Evolutionary conservation across 2,113 vertebrate species (phyloP).

Genomic region (Bufo gargarizans): DNA sequence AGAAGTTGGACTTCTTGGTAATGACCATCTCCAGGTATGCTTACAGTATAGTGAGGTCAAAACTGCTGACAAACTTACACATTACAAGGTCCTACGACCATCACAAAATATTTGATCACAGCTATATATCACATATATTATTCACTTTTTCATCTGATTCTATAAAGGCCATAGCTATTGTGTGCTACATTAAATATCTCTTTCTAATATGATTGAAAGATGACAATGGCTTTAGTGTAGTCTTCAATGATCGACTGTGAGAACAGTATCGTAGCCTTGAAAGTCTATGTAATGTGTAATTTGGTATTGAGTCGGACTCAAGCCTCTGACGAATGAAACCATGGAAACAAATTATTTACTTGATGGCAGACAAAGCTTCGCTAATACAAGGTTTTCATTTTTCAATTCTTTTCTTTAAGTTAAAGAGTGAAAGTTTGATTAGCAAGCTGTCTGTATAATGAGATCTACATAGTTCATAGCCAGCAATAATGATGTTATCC

Average conservation of each 20-base stretch:
- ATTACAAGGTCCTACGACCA: background rate
- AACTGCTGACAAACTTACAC: background rate
- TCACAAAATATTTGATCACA: background rate
- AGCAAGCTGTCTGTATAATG: background rate
- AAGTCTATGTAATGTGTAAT: slow-evolving; percentile 53
- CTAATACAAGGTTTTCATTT: slow-evolving; percentile 26
- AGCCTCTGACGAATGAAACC: slow-evolving; percentile 33
- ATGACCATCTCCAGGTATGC: too few relatives aligned
- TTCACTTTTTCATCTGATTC: background rate
- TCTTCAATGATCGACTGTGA: background rate
- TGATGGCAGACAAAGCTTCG: slow-evolving; percentile 6
- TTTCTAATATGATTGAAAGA: slow-evolving; percentile 15
- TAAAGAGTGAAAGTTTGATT: slow-evolving; percentile 35
- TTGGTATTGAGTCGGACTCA: slow-evolving; percentile 15
- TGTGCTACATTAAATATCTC: background rate
- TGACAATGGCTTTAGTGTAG: slow-evolving; percentile 12
- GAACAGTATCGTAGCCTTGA: slow-evolving; percentile 54
- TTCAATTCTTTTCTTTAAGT: background rate
- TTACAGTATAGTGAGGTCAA: too few relatives aligned
- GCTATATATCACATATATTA: background rate
- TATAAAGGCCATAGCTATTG: background rate
- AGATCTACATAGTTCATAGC: background rate
- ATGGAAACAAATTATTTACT: slow-evolving; percentile 52
- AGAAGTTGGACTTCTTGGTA: too few relatives aligned
- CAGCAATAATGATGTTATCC: background rate